These are phyloP conservation scores for Crocodylus rhombifer DNA, from an alignment of 2,797 vertebrate species.

Conservation along the genomic window DNA sequence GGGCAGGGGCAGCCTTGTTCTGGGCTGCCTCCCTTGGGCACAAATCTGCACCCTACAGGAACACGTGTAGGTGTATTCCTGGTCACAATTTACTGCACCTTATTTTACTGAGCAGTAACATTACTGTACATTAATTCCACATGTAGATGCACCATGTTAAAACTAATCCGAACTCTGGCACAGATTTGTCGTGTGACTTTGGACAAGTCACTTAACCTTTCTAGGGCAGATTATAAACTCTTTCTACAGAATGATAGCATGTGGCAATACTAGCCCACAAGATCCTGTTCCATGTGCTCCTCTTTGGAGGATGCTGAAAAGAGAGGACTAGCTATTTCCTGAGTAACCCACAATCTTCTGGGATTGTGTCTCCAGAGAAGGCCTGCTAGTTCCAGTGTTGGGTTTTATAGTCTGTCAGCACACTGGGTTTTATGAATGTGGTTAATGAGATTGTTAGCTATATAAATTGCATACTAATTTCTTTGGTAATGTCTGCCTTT, in stretches of 20 bases:
- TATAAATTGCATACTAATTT: background rate
- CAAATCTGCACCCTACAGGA: no score
- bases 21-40: no score
- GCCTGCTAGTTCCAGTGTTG: background rate
- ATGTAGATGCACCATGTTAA: background rate
- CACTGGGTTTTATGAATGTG: background rate
- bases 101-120: no score
- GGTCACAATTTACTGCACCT: no score
- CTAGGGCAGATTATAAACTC: background rate
- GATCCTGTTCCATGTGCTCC: background rate
- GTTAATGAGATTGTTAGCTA: background rate
- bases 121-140: background rate
- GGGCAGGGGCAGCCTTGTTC: no score
- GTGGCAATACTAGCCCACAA: background rate
- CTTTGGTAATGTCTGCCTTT: background rate
- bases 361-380: background rate
- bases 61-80: no score
- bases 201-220: background rate
- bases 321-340: background rate
- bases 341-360: background rate
- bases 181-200: background rate
- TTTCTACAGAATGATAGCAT: background rate
- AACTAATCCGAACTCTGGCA: background rate
- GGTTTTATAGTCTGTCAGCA: background rate
- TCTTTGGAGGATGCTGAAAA: background rate